Evolutionary conservation across 2,113 vertebrate genomes (phyloP), one percentile per base, ranked within the genome.

Genomic region (Carassius gibelio): DNA sequence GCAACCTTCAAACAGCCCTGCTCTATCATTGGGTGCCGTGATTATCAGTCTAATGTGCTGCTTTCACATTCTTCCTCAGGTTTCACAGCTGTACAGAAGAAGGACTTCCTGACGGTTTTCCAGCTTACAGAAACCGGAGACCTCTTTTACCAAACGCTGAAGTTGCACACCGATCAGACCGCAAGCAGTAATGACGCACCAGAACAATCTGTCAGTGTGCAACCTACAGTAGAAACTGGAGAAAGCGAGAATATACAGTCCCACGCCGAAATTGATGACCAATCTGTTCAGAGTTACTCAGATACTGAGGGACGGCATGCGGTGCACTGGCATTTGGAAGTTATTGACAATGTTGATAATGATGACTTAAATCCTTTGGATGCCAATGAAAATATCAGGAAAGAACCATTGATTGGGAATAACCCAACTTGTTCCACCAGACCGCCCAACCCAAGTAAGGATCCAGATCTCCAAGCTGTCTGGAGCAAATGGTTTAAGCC

Each of bases 121-220:
- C 97, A 97, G 66, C 95, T 98, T 2, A 95, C 96, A 0, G 93
- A 94, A 2, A 95, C 94, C 0, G 97, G 97, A 5, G 98, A 99
- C 1, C 0, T 98, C 50, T 99, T 98, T 91, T 95, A 93, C 75
- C 97, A 98, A 89, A 88, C 85, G 13, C 92, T 98, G 0, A 84
- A 89, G 81, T 83, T 66, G 11, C 36, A 88, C 88, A 0, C 7
- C 19, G 81, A 84, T 38, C 66, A 72, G 11, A 38, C 62, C 71
- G 19, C 50, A 0, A 45, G 11, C 5, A 26, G 14, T 9, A 34
- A 80, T 1, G 42, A 78, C 6, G 34, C 45, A 14, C 26, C 30
- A 26, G 14, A 72, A 38, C 48, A 66, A 42, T 38, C 36, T 14
- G 75, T 10, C 2, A 2, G 34, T 1, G 26, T 64, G 15, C 71